Evolutionary conservation across 2,888 invertebrate species (phyloP).

Genomic region (Drepana falcataria): DNA sequence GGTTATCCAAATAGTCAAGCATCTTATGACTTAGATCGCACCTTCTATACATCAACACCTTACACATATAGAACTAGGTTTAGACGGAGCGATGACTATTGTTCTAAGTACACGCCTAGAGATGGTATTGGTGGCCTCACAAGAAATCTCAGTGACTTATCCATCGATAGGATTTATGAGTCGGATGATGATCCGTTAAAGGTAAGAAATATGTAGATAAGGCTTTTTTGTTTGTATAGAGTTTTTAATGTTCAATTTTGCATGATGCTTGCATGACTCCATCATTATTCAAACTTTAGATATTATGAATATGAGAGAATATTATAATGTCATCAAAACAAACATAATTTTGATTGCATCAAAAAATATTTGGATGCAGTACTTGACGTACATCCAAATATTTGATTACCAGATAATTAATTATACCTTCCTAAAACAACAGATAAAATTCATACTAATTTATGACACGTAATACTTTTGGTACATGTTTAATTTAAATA

Average conservation of each 20-base stretch:
- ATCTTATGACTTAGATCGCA: slow-evolving; percentile 68
- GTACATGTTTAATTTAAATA: no score
- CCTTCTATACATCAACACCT: slow-evolving; percentile 62
- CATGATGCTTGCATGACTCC: neutral
- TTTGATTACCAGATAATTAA: no score
- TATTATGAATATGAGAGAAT: no score
- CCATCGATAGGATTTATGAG: slow-evolving; percentile 60
- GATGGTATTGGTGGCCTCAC: slow-evolving; percentile 50
- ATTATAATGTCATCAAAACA: no score
- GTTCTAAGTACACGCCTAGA: slow-evolving; percentile 30
- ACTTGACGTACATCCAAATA: no score
- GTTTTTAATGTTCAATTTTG: neutral
- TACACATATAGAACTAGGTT: slow-evolving; percentile 60
- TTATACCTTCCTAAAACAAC: no score
- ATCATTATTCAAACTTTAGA: neutral
- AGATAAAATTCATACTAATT: no score
- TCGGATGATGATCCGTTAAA: slow-evolving; percentile 64
- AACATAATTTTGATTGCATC: no score
- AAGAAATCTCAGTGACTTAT: slow-evolving; percentile 59
- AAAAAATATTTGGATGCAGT: no score
- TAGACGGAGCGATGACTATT: slow-evolving; percentile 31
- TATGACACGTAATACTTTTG: no score
- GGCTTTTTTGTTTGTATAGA: neutral
- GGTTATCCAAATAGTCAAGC: slow-evolving; percentile 68
- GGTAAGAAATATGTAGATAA: slow-evolving; percentile 40